Conservation (phyloP, 2,797 vertebrate genomes). For the Pyrocephalus nanus region DNA sequence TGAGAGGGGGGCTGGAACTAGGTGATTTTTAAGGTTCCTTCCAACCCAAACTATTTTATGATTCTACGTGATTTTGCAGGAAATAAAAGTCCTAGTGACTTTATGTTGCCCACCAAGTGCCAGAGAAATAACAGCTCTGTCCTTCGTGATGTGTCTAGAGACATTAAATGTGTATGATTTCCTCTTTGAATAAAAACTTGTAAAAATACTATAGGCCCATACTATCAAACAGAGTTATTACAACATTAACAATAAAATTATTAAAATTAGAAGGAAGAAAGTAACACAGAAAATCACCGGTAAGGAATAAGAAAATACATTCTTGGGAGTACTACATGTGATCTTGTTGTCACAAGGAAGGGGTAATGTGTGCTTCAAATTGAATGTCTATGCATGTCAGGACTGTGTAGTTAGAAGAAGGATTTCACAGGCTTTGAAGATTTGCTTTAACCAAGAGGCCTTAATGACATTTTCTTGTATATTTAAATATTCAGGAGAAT, state of each 20-base stretch:
- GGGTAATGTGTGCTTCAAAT: neutral
- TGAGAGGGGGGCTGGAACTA: fast-evolving
- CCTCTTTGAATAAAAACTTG: neutral
- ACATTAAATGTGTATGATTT: neutral
- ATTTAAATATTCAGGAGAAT: neutral
- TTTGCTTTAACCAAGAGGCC: neutral
- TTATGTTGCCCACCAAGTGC: neutral
- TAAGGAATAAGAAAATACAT: neutral
- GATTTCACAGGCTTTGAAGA: neutral
- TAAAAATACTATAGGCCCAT: neutral
- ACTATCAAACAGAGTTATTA: neutral
- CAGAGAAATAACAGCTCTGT: neutral
- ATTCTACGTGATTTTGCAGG: neutral
- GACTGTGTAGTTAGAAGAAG: neutral
- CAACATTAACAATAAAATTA: neutral
- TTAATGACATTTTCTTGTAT: neutral
- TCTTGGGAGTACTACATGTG: neutral
- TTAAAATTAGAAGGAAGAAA: neutral
- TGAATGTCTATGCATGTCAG: neutral
- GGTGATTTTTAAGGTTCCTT: neutral
- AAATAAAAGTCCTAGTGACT: neutral
- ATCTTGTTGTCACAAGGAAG: fast-evolving
- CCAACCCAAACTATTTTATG: neutral
- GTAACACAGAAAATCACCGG: neutral
- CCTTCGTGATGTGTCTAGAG: neutral